phyloP scores from a whole-genome alignment of 2,113 vertebrate genomes.

The Orthonyx spaldingii region DNA sequence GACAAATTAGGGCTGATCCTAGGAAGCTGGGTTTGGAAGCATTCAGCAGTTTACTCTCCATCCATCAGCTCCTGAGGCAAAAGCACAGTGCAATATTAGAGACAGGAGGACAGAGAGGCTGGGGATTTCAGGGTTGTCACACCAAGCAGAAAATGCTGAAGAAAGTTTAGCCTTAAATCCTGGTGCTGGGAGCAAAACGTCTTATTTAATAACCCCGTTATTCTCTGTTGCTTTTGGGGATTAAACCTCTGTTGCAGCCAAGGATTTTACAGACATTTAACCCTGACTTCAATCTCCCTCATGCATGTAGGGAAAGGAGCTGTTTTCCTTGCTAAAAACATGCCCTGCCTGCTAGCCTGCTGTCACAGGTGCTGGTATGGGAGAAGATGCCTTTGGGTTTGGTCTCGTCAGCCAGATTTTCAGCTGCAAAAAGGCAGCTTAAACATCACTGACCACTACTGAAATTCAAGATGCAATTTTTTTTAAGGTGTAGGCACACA shows the following conservation, averaged over 20 bases:
- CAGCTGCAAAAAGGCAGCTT: not conserved
- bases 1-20: not conserved
- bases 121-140: rapidly evolving
- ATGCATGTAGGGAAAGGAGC: not conserved
- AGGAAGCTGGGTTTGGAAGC: not conserved
- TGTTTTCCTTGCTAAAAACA: not conserved
- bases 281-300: not conserved
- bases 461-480: not conserved
- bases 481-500: not conserved
- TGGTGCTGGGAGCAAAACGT: not conserved
- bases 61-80: not conserved
- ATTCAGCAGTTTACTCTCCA: not conserved
- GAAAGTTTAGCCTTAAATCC: not conserved
- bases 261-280: not conserved
- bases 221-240: not conserved
- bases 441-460: not conserved
- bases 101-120: not conserved
- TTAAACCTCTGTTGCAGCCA: not conserved
- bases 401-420: not conserved
- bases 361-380: not conserved
- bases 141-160: rapidly evolving
- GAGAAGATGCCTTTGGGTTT: not conserved
- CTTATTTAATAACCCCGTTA: rapidly evolving
- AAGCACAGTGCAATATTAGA: not conserved
- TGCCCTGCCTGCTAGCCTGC: not conserved